Evolutionary conservation across 2,797 vertebrate species (phyloP), one percentile per base, ranked within the genome.

Genomic region (Poecilia velifera): DNA sequence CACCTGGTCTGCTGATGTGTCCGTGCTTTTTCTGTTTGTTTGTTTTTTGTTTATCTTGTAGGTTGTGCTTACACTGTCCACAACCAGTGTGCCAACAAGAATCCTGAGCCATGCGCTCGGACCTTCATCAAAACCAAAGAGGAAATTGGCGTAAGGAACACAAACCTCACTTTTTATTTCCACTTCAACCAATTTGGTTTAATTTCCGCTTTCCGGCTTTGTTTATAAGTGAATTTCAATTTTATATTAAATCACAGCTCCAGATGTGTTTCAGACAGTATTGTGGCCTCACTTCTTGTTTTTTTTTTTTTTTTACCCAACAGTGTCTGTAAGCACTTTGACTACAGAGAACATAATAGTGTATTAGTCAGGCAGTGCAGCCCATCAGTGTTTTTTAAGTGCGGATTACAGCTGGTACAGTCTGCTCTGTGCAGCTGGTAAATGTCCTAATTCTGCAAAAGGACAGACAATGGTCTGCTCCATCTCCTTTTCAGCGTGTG

Each of bases 11-110:
- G 6, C 36, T 41, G 73, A 34, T 80, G 10, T 47, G 31, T 59
- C n/a, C 1, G 3, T 39, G 45, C 16, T 46, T 8, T 76, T 70
- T 7, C 49, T 70, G 31, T 49, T 49, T 31, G 31, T 31, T 31
- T 51, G 49, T 22, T 49, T 51, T 70, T 72, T 73, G 9, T 45
- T 89, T 34, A 62, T 55, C 80, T 84, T 77, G 41, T 91, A 98
- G 97, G 96, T 77, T 98, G 97, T 92, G 97, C 95, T 86, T 97
- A 96, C 91, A 97, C 95, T 0, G 97, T 97, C 57, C 97, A 98
- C 53, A 97, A 95, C 90, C 96, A 95, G 84, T 98, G 97, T 88
- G 96, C 97, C 90, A 97, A 97, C 94, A 97, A 94, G 84, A 97
- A 96, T 14, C 91, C 91, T 6, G 93, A 94, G 36, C 93, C 93